These are phyloP conservation scores for Temnopleurus reevesii DNA, from an alignment of 53 echinoderm and acorn worm species.

Conservation along the genomic window DNA sequence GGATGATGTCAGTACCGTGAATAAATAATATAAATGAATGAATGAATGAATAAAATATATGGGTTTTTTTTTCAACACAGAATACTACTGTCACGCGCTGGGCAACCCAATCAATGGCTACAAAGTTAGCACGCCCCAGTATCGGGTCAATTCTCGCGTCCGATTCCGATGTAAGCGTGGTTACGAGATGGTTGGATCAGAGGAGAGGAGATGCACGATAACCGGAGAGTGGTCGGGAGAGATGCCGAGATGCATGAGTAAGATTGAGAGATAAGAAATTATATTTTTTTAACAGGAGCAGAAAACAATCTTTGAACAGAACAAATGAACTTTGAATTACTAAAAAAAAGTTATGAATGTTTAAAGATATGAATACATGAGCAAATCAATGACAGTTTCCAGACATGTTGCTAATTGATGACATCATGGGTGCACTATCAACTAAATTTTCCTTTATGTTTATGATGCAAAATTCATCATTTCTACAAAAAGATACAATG, in stretches of 20 bases:
- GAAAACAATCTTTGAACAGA: too few species aligned
- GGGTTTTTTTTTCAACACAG: background rate
- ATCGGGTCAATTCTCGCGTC: background rate
- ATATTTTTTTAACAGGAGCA: too few species aligned
- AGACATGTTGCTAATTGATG: too few species aligned
- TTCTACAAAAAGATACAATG: too few species aligned
- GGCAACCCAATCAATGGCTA: slow-evolving; percentile 39
- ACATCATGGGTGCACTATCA: too few species aligned
- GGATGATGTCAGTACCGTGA: too few species aligned
- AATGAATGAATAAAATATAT: too few species aligned
- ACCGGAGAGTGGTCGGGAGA: slow-evolving; percentile 64
- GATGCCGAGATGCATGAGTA: slow-evolving; percentile 59
- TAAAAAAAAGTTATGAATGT: background rate
- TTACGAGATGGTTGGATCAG: slow-evolving; percentile 62
- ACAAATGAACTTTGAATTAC: background rate
- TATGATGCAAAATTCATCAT: too few species aligned
- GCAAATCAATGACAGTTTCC: too few species aligned
- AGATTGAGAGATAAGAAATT: background rate
- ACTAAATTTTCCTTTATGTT: too few species aligned
- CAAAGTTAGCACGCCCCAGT: background rate
- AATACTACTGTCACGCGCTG: slow-evolving; percentile 11
- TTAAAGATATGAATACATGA: too few species aligned
- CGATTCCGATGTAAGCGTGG: slow-evolving; percentile 32
- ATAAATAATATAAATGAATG: too few species aligned
- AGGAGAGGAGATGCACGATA: slow-evolving; percentile 21